Percentiles rank a stretch among this genome's conserved stretches.
Conservation (phyloP, 2,888 invertebrate genomes). For the Eupithecia inturbata region DNA sequence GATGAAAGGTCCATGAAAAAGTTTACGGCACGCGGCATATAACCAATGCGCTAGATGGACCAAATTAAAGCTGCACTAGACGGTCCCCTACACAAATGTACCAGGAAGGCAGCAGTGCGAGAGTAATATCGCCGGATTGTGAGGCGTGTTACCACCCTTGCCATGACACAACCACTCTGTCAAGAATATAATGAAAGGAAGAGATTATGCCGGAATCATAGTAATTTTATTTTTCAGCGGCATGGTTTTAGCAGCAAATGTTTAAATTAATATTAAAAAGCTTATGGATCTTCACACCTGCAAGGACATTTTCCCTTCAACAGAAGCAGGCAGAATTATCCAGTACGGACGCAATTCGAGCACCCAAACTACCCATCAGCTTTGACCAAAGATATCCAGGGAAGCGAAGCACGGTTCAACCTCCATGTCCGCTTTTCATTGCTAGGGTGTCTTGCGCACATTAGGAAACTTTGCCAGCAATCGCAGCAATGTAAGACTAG, state of each 20-base stretch:
- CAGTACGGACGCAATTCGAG: constrained; percentile 11
- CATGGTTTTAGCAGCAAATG: neutral
- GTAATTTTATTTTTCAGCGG: neutral
- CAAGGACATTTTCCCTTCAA: neutral
- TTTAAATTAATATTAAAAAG: neutral
- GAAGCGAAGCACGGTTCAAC: neutral
- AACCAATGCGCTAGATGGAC: no score
- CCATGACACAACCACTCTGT: no score
- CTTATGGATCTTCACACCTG: neutral
- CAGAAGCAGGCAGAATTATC: neutral
- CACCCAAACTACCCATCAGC: constrained; percentile 15
- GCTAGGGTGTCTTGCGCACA: neutral
- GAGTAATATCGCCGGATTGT: no score
- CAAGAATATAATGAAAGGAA: no score
- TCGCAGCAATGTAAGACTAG: constrained; percentile 9
- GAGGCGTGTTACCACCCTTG: no score
- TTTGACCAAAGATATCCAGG: neutral
- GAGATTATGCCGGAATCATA: neutral
- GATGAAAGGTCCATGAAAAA: no score
- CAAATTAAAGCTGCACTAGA: no score
- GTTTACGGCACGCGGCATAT: no score
- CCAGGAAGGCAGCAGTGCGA: no score
- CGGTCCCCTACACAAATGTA: no score
- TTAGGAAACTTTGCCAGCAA: neutral
- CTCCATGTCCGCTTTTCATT: neutral